Conservation (phyloP, 2,113 vertebrate genomes). For the Sander lucioperca region DNA sequence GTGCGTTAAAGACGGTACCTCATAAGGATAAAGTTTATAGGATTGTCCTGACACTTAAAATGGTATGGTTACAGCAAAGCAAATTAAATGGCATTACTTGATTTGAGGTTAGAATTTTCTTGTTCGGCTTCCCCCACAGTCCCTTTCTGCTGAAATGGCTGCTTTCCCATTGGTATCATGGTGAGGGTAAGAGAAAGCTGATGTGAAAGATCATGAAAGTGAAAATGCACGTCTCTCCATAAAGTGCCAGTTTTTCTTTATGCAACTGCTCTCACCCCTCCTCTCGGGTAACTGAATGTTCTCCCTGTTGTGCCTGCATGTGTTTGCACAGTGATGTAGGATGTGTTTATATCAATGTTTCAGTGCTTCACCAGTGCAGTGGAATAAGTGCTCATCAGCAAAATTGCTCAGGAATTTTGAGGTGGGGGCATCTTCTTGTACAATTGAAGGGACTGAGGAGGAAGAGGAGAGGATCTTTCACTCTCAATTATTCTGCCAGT, state of each 20-base stretch:
- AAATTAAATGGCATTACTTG: slow-evolving; percentile 14
- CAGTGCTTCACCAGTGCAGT: slow-evolving; percentile 29
- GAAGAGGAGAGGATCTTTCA: slow-evolving; percentile 20
- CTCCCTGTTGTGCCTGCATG: slow-evolving; percentile 42
- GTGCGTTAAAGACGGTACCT: not conserved
- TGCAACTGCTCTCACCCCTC: slow-evolving; percentile 25
- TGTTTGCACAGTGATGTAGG: slow-evolving; percentile 54
- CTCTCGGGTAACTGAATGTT: slow-evolving; percentile 37
- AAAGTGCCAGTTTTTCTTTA: slow-evolving; percentile 37
- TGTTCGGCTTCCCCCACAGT: slow-evolving; percentile 14
- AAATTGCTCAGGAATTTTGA: slow-evolving; percentile 31
- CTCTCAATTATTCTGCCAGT: slow-evolving; percentile 35
- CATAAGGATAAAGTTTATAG: not conserved
- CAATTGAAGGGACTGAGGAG: slow-evolving; percentile 6
- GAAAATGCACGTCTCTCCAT: slow-evolving; percentile 44
- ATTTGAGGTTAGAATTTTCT: slow-evolving; percentile 21
- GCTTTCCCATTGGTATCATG: slow-evolving; percentile 31
- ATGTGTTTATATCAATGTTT: slow-evolving; percentile 61
- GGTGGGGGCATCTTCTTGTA: slow-evolving; percentile 8
- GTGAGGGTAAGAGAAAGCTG: slow-evolving; percentile 27
- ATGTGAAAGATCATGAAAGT: slow-evolving; percentile 59
- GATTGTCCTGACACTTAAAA: slow-evolving; percentile 29
- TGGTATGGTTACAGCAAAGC: slow-evolving; percentile 12
- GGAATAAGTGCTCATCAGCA: slow-evolving; percentile 59
- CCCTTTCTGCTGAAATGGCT: slow-evolving; percentile 53